Evolutionary conservation across 2,888 invertebrate species (phyloP).

Genomic region (Xanthorhoe spadicearia): DNA sequence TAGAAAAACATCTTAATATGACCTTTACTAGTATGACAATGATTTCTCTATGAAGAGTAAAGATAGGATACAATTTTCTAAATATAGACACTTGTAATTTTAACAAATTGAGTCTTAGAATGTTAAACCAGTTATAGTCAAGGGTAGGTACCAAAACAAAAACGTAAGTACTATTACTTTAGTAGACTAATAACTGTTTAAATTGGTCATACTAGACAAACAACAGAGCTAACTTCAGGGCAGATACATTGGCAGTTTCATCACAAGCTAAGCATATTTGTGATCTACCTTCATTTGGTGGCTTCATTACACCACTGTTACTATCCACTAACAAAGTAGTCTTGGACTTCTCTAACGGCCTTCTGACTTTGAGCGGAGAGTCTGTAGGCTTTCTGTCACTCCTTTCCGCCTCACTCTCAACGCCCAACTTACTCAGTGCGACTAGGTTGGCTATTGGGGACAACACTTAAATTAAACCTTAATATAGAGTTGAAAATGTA

Average conservation of each 20-base stretch:
- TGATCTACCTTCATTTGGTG: conserved; percentile 78
- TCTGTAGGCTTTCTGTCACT: conserved; percentile 77
- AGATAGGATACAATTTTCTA: background rate
- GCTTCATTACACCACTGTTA: conserved; percentile 80
- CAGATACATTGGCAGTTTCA: conserved; percentile 30
- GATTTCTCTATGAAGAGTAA: background rate
- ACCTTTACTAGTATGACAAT: background rate
- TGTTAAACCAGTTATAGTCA: too few relatives aligned
- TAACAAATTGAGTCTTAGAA: too few relatives aligned
- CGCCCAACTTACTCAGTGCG: conserved; percentile 83
- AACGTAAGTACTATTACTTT: background rate
- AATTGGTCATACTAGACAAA: background rate
- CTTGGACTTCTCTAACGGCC: conserved; percentile 81
- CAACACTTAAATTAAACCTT: conserved; percentile 52
- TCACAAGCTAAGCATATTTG: conserved; percentile 77
- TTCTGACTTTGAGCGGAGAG: conserved; percentile 76
- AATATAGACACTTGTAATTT: too few relatives aligned
- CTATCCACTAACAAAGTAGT: conserved; percentile 79
- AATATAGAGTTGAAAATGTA: conserved; percentile 45
- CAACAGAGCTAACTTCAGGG: background rate
- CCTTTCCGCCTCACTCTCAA: conserved; percentile 75
- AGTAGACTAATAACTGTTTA: background rate
- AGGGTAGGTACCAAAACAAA: too few relatives aligned
- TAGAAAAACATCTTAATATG: background rate
- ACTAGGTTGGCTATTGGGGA: conserved; percentile 79